Base-by-base conservation (phyloP, 2,797 vertebrate genomes). In the Gymnoscopelus microlampas region DNA sequence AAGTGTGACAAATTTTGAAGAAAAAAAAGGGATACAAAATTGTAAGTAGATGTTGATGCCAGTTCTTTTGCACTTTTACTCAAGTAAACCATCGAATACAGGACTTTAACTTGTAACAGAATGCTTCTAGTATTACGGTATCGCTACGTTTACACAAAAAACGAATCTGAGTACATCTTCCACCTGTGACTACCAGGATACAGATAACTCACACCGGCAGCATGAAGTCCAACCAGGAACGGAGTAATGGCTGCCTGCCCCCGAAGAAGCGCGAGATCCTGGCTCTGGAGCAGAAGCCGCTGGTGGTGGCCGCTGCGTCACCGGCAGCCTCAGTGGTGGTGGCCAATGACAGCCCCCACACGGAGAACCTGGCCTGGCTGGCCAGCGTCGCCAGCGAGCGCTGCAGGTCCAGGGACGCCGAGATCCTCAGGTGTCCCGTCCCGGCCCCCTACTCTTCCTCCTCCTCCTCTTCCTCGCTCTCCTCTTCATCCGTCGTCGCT, bases 141-240 rank as follows among this genome's bases (percentile, higher is more conserved):
- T 10, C 9, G 7, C 2, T 9, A 44, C 39, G 0, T 10, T 44
- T 44, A 10, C 8, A 10, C 7, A 5, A 39, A 39, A 8, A 39
- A 39, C 39, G 10, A 44, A 44, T 44, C 39, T 8, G 8, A 8
- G 39, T 44, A 8, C 8, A 9, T 44, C 39, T 44, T 44, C 39
- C 39, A 44, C 39, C 39, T 9, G 8, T 10, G 39, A 44, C 39
- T 2, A 8, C 10, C 39, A 26, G 58, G 48, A 73, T 54, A 44
- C 39, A 60, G 58, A 53, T 2, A 68, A 58, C 74, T 50, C 59
- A 57, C 64, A 1, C 61, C 50, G 67, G 53, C 71, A 90, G 89
- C 89, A 99, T 99, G 98, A 98, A 98, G 95, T 97, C 98, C 85
- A 98, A 96, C 94, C 98, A 98, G 87, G 98, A 99, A 89, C 92